Evolutionary conservation across 2,797 vertebrate species (phyloP), one percentile per base, ranked within the genome.

Genomic region (Sebastes dallii): DNA sequence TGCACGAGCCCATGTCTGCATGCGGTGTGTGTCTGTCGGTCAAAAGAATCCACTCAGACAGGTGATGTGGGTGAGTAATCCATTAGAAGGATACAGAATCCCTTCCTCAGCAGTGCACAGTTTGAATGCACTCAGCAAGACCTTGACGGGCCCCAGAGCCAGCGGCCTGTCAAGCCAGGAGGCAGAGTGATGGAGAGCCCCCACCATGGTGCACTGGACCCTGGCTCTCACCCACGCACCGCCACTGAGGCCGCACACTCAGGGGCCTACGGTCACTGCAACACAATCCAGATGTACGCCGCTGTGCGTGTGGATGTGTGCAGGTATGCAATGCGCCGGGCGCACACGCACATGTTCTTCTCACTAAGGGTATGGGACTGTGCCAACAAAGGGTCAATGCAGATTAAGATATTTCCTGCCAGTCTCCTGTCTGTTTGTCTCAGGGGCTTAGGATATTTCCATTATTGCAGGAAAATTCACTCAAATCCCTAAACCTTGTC

Each of bases 1-100:
- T 71, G 80, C 59, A 25, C 2, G 60, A 75, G 66, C 34, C 59
- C 81, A 71, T 56, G 79, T 77, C 62, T 78, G 69, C 76, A 65
- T 74, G 77, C 54, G 60, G 80, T 55, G 75, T 62, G 86, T 82
- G 85, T 91, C 90, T 91, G 94, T 93, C 91, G 81, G 92, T 95
- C 95, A 95, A 91, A 77, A 80, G 87, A 93, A 95, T 95, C 87
- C 84, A 78, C 89, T 94, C 89, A 84, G 95, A 95, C 95, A 95
- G 93, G 93, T 95, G 94, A 95, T 91, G 91, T 83, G 94, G 94
- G 91, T 94, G 94, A 96, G 91, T 92, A 95, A 96, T 95, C 92
- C 94, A 95, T 96, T 95, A 95, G 83, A 84, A 91, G 90, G 95
- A 95, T 94, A 95, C 91, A 85, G 89, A 94, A 95, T 94, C 90